Base-by-base conservation (phyloP, 2,113 vertebrate genomes). In the Tragulus kanchil region DNA sequence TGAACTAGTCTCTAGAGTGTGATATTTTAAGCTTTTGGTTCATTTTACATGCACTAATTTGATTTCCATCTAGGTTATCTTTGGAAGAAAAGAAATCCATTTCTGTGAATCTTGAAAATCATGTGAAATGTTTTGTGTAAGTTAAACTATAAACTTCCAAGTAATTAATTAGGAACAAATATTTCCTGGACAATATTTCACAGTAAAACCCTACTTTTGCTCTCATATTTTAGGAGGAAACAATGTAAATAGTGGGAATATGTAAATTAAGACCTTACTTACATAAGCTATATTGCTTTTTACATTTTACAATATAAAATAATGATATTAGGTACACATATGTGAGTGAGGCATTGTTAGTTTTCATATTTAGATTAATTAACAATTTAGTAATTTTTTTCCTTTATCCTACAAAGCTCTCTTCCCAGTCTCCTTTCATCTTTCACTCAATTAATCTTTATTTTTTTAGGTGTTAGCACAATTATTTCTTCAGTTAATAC, bases 1-100 rank as follows among this genome's bases (percentile, higher is more conserved):
- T 88, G 28, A 85, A 48, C 7, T 56, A 85, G 42, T 65, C 64
- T 85, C 31, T 71, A 31, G 45, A 82, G 50, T 87, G 15, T 90
- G 42, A 61, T 65, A 93, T 62, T 94, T 94, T 90, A 69, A 91
- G 67, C 3, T 78, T 94, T 85, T 65, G 69, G 19, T 78, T 96
- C 6, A 36, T 71, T 93, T 94, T 73, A 59, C 26, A 92, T 17
- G 36, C 10, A 21, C 42, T 94, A 45, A 58, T 82, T 95, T 71
- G 59, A 84, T 95, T 94, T 95, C 25, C 50, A 85, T 36, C 21
- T 90, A 69, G 16, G 59, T 62, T 92, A 4, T 92, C 45, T 85
- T 95, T 93, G 89, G 48, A 95, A 89, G 36, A 71, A 77, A 92
- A 88, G 11, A 85, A 75, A 75, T 82, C 23, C 6, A 61, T 45